Conservation (phyloP, 2,797 vertebrate species). For the Acanthurus tractus region DNA sequence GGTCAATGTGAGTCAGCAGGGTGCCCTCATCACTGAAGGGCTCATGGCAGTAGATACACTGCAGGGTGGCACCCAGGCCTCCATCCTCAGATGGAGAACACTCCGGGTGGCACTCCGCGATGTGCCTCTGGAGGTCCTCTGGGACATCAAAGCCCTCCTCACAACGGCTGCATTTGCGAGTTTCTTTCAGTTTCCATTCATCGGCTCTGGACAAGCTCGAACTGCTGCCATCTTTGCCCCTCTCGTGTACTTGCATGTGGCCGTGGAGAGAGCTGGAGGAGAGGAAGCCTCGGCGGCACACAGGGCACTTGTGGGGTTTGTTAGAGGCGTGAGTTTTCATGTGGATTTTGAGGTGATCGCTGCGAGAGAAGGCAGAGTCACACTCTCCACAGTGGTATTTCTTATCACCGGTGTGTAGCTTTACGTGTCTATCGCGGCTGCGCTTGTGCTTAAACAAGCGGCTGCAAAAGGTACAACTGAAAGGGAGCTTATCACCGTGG, state of each 20-base stretch:
- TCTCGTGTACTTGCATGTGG: constrained; percentile 99
- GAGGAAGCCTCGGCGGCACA: constrained; percentile 97
- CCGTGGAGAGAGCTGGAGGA: constrained; percentile 97
- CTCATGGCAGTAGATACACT: constrained; percentile 98
- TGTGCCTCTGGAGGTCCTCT: constrained; percentile 97
- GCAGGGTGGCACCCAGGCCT: constrained; percentile 88
- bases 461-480: constrained; percentile 98
- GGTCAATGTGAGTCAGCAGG: constrained; percentile 95
- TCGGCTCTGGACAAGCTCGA: constrained; percentile 90
- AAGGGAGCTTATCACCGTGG: constrained; percentile 98
- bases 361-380: constrained; percentile 97
- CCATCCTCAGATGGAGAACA: constrained; percentile 95
- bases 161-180: constrained; percentile 97
- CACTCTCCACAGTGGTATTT: constrained; percentile 99
- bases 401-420: constrained; percentile 98
- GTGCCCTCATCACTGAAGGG: constrained; percentile 95
- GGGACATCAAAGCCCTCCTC: constrained; percentile 99
- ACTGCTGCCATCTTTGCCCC: constrained; percentile 93
- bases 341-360: constrained; percentile 99
- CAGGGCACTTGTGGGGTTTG: constrained; percentile 99
- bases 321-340: constrained; percentile 99
- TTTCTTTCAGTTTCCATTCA: constrained; percentile 97
- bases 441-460: constrained; percentile 99
- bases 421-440: constrained; percentile 97
- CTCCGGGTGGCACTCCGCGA: constrained; percentile 97